Evolutionary conservation across 2,113 vertebrate genomes (phyloP).

Genomic region (Podiceps cristatus): DNA sequence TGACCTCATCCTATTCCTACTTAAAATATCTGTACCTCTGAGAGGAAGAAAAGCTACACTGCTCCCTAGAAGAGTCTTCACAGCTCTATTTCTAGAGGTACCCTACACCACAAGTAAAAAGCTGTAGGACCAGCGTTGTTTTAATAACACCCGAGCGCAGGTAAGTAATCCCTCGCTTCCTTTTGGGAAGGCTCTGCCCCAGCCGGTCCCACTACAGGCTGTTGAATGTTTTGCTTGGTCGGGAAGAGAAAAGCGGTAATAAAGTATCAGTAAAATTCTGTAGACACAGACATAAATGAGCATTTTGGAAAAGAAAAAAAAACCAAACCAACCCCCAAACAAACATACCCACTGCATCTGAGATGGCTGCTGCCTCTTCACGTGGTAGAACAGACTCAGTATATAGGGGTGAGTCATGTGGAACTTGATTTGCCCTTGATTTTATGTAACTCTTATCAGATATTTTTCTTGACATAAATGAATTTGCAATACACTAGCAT

Average conservation of each 20-base stretch:
- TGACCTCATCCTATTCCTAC: not conserved
- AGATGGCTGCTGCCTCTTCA: not conserved
- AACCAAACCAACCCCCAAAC: no score
- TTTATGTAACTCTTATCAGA: not conserved
- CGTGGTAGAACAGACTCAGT: not conserved
- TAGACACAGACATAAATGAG: not conserved
- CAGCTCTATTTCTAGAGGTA: not conserved
- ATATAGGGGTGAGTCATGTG: not conserved
- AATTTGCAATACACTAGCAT: not conserved
- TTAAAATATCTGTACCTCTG: not conserved
- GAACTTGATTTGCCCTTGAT: not conserved
- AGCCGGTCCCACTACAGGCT: not conserved
- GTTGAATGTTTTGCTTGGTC: not conserved
- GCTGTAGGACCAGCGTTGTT: not conserved
- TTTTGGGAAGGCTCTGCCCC: not conserved
- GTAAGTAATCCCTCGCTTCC: not conserved
- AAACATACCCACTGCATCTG: not conserved
- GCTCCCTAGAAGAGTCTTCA: not conserved
- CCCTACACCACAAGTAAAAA: not conserved
- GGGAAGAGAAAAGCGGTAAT: not conserved
- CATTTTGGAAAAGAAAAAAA: not conserved
- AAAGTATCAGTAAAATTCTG: not conserved
- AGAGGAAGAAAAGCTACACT: not conserved
- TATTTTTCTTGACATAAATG: not conserved
- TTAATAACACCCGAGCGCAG: not conserved